phyloP scores from a whole-genome alignment of 2,888 invertebrate genomes.

The Dryococelus australis region DNA sequence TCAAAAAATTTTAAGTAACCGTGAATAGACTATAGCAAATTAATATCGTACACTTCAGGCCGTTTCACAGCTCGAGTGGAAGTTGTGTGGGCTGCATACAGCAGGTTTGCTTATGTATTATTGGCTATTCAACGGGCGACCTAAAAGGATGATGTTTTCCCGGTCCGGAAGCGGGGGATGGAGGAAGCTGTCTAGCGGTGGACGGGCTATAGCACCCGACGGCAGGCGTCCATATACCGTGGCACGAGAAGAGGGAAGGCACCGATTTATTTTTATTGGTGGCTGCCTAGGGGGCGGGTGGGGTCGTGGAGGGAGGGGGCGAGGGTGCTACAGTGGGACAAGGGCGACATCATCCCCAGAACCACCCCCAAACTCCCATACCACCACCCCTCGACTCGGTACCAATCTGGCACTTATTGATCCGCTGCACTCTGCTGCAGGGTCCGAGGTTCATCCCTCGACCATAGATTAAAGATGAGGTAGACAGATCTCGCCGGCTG shows the following conservation, averaged over 20 bases:
- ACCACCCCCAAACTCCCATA: too few species aligned
- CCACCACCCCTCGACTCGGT: not conserved
- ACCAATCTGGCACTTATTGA: not conserved
- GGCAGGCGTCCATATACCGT: not conserved
- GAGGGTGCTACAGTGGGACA: not conserved
- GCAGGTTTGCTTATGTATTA: too few species aligned
- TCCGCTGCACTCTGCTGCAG: not conserved
- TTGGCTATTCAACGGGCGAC: too few species aligned
- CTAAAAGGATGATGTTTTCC: too few species aligned
- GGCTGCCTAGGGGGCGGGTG: not conserved
- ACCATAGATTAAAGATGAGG: too few species aligned
- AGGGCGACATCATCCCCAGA: not conserved
- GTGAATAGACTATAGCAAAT: too few species aligned
- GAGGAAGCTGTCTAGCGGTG: not conserved
- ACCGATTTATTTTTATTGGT: constrained; percentile 5
- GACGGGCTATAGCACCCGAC: not conserved
- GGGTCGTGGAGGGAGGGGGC: not conserved
- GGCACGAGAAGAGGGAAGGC: not conserved
- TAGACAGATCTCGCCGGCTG: too few species aligned
- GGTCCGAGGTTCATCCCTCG: not conserved
- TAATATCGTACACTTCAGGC: too few species aligned
- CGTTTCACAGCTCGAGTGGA: too few species aligned
- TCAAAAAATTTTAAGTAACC: too few species aligned
- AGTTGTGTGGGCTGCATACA: too few species aligned
- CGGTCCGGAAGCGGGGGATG: too few species aligned